A percentile compares a stretch with the other conserved stretches of the same genome.
Evolutionary conservation across 2,113 vertebrate genomes (phyloP).

Genomic region (Hystrix cristata): DNA sequence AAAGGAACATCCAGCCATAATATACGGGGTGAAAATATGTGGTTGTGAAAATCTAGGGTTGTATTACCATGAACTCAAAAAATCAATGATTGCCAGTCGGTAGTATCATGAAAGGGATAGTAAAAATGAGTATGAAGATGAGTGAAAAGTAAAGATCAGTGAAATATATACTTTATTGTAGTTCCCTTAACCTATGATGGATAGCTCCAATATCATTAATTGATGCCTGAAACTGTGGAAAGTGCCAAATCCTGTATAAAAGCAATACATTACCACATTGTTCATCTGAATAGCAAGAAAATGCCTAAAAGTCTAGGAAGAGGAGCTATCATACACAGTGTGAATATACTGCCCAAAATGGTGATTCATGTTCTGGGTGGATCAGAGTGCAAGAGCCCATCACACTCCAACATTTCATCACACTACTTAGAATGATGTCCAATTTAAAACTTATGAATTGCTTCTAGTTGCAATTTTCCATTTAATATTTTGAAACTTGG

Average conservation of each 20-base stretch:
- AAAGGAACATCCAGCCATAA: neutral
- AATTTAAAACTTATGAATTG: neutral
- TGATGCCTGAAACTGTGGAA: neutral
- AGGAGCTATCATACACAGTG: neutral
- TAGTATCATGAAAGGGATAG: neutral
- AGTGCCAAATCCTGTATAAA: neutral
- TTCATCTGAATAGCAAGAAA: neutral
- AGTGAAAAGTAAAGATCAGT: neutral
- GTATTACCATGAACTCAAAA: neutral
- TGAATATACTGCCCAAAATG: neutral
- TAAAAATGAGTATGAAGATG: neutral
- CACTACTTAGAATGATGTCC: neutral
- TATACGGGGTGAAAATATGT: neutral
- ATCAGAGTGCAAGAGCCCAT: neutral
- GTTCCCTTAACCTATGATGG: neutral
- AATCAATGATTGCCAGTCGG: neutral
- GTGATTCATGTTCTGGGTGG: neutral
- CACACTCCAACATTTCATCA: neutral
- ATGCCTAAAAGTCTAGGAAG: neutral
- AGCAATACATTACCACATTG: fast-evolving
- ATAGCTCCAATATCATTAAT: neutral
- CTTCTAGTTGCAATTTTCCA: neutral
- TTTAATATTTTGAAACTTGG: neutral
- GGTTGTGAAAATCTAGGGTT: neutral
- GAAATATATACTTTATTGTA: neutral